Evolutionary conservation across 2,797 vertebrate genomes (phyloP), one percentile per base, ranked within the genome.

Genomic region (Danio choprae): DNA sequence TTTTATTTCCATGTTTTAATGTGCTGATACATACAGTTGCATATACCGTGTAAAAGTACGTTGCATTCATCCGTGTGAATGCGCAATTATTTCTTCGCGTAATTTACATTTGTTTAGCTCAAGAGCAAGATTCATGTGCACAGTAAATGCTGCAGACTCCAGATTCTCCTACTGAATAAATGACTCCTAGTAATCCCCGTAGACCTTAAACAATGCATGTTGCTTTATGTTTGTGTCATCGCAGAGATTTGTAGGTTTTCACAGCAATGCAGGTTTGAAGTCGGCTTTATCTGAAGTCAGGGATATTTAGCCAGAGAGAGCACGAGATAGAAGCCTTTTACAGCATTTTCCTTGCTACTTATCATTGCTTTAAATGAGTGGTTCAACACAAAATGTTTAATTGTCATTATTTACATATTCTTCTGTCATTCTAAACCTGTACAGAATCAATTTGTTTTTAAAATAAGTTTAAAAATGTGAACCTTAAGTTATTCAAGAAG

Each of bases 271-370:
- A 82, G 82, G 80, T 60, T 83, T 81, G 80, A 84, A 81, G 86
- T 85, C 86, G 83, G 84, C 85, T 92, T 90, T n/a, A n/a, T n/a
- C n/a, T n/a, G n/a, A n/a, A n/a, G n/a, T 90, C 87, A 85, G 86
- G 78, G 80, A 87, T 63, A 84, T 83, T 90, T 86, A 91, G 88
- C 87, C 86, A 77, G 83, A 88, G 84, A 86, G 79, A 88, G 88
- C 90, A 87, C 82, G 82, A 86, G 78, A 89, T n/a, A n/a, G n/a
- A 89, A 90, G 86, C 87, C 88, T 90, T 41, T 53, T 15, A 50
- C 48, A 41, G 16, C 9, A 22, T 56, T 88, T 88, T 88, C 90
- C 89, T 77, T 81, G 87, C 87, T 83, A 83, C 79, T 74, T 76
- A 56, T 55, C 15, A 65, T 18, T 38, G 36, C 11, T 68, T 50